phyloP scores from a whole-genome alignment of 2,888 invertebrate species.

The Diarsia mendica region DNA sequence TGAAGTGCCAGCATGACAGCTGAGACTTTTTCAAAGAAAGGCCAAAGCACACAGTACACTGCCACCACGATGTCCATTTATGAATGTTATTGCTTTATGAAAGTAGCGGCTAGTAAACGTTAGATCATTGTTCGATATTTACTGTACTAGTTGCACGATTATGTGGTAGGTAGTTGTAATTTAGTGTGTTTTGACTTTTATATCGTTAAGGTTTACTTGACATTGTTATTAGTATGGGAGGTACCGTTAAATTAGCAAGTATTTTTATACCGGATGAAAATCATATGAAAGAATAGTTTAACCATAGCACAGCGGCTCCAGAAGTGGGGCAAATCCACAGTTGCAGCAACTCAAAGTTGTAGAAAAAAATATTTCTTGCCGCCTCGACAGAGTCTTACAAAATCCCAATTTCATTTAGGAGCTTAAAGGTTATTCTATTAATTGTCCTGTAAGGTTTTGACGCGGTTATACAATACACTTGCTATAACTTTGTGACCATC shows the following conservation, averaged over 20 bases:
- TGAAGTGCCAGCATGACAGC: conserved; percentile 15
- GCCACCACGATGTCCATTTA: conserved; percentile 18
- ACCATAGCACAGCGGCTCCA: background rate
- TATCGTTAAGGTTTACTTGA: background rate
- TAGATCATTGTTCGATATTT: conserved; percentile 32
- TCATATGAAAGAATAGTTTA: background rate
- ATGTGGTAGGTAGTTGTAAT: conserved; percentile 55
- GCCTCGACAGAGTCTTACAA: no score
- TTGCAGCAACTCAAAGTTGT: no score
- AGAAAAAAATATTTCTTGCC: no score
- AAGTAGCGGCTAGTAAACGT: conserved; percentile 33
- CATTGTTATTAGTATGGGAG: background rate
- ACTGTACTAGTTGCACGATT: conserved; percentile 14
- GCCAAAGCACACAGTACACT: conserved; percentile 42
- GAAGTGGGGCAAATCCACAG: no score
- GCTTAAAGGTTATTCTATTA: no score
- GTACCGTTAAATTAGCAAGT: background rate
- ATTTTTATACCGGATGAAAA: background rate
- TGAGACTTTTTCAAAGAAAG: conserved; percentile 32
- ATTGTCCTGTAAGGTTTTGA: no score
- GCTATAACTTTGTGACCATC: no score
- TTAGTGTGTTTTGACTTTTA: conserved; percentile 54
- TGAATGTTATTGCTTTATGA: conserved; percentile 22
- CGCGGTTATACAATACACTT: no score
- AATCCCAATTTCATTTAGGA: no score